These are phyloP conservation scores for Pandemis corylana DNA, from an alignment of 2,888 invertebrate genomes.

Conservation along the genomic window DNA sequence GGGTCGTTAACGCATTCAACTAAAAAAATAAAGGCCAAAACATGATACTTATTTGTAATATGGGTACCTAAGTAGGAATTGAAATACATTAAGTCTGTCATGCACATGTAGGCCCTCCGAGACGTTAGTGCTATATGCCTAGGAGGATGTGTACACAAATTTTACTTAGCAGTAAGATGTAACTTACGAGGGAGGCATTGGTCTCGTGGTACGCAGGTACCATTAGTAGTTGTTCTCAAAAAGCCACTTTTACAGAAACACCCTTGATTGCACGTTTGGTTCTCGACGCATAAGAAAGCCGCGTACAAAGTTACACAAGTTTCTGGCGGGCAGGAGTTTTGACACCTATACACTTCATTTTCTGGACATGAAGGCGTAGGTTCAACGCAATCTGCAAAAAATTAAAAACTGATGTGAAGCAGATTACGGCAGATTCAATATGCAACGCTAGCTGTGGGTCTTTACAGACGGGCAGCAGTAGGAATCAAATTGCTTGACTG, in stretches of 20 bases:
- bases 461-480: too few species aligned
- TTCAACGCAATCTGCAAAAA: background rate
- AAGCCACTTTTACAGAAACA: slow-evolving; percentile 35
- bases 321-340: slow-evolving; percentile 35
- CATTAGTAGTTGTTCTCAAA: slow-evolving; percentile 30
- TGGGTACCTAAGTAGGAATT: background rate
- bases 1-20: slow-evolving; percentile 39
- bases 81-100: background rate
- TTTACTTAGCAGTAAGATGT: background rate
- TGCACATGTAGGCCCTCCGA: too few species aligned
- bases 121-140: too few species aligned
- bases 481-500: too few species aligned
- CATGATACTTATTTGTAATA: too few species aligned
- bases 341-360: slow-evolving; percentile 27
- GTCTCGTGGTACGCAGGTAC: slow-evolving; percentile 30
- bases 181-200: slow-evolving; percentile 39
- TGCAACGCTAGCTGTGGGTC: too few species aligned
- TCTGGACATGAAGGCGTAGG: slow-evolving; percentile 13
- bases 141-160: slow-evolving; percentile 13
- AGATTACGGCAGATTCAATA: too few species aligned
- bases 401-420: background rate
- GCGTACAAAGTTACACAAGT: slow-evolving; percentile 27
- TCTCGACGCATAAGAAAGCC: slow-evolving; percentile 21
- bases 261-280: slow-evolving; percentile 19
- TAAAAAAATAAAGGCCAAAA: background rate